A percentile compares a stretch with the other conserved stretches of the same genome.
phyloP scores from a whole-genome alignment of 2,113 vertebrate genomes.

The Rhynchomys soricoides region DNA sequence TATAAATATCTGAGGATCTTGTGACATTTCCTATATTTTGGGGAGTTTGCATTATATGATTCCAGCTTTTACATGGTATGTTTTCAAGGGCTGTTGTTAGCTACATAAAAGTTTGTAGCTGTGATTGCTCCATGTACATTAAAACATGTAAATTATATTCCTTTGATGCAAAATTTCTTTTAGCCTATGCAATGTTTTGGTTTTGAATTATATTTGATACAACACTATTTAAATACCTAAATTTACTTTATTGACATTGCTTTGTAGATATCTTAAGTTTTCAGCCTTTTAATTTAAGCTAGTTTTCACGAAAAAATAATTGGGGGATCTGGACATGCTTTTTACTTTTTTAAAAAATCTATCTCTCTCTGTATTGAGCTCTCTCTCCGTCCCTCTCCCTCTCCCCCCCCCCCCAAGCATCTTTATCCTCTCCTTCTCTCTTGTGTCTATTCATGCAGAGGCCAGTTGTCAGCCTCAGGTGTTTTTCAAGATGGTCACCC shows the following conservation, averaged over 20 bases:
- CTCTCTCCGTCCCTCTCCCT: too few species aligned
- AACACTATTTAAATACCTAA: neutral
- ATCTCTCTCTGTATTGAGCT: too few species aligned
- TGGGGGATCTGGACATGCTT: neutral
- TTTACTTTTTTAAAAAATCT: neutral
- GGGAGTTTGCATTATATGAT: neutral
- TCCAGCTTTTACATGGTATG: neutral
- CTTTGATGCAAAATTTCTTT: neutral
- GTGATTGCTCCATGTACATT: neutral
- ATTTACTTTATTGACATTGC: conserved; percentile 9
- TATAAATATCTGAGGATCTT: neutral
- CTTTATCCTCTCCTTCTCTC: neutral
- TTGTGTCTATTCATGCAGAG: neutral
- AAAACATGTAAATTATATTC: neutral
- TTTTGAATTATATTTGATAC: neutral
- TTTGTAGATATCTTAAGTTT: neutral
- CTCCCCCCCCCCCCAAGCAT: too few species aligned
- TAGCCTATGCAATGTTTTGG: neutral
- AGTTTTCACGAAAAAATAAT: neutral
- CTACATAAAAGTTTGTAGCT: neutral
- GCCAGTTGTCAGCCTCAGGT: neutral
- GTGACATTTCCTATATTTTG: neutral
- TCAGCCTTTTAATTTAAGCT: neutral
- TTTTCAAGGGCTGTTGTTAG: neutral
- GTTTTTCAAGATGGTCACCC: too few species aligned